A percentile compares a stretch with the other conserved stretches of the same genome.
phyloP scores from a whole-genome alignment of 2,888 invertebrate genomes.

The Esperia sulphurella region DNA sequence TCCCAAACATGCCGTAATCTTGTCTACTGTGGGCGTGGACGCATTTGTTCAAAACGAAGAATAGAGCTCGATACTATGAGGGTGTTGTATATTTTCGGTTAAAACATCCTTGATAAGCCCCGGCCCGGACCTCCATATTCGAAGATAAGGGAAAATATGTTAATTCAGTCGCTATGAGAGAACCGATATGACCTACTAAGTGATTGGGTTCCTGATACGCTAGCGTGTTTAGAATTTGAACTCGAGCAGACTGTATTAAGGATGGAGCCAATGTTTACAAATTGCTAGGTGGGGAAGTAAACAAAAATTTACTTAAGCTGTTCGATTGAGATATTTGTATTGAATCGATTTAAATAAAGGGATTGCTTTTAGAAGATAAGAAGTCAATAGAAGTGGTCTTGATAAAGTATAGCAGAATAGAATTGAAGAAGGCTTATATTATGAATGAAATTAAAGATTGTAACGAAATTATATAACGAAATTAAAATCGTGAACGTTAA shows the following conservation, averaged over 20 bases:
- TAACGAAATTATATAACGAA: slow-evolving; percentile 33
- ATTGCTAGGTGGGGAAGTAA: slow-evolving; percentile 49
- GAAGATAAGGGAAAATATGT: slow-evolving; percentile 76
- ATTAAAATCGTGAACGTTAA: slow-evolving; percentile 33
- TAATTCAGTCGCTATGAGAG: slow-evolving; percentile 63
- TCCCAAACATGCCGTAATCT: slow-evolving; percentile 69
- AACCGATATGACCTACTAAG: slow-evolving; percentile 75
- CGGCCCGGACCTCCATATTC: slow-evolving; percentile 61
- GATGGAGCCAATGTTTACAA: slow-evolving; percentile 69
- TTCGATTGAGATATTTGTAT: slow-evolving; percentile 52
- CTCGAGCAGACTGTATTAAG: slow-evolving; percentile 37
- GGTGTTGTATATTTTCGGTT: slow-evolving; percentile 54
- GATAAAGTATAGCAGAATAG: no score
- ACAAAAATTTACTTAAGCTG: slow-evolving; percentile 36
- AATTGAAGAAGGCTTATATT: no score
- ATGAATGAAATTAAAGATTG: slow-evolving; percentile 31
- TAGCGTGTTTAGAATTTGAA: slow-evolving; percentile 70
- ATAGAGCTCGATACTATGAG: slow-evolving; percentile 6
- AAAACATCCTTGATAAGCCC: slow-evolving; percentile 67
- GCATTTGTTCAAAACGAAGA: slow-evolving; percentile 58
- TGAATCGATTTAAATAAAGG: slow-evolving; percentile 45
- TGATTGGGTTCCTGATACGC: slow-evolving; percentile 70
- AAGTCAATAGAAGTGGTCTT: neutral
- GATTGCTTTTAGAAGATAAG: slow-evolving; percentile 2
- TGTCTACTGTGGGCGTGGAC: slow-evolving; percentile 65